A percentile compares a stretch with the other conserved stretches of the same genome.
phyloP scores from a whole-genome alignment of 2,888 invertebrate species.

The Drosophila borealis region DNA sequence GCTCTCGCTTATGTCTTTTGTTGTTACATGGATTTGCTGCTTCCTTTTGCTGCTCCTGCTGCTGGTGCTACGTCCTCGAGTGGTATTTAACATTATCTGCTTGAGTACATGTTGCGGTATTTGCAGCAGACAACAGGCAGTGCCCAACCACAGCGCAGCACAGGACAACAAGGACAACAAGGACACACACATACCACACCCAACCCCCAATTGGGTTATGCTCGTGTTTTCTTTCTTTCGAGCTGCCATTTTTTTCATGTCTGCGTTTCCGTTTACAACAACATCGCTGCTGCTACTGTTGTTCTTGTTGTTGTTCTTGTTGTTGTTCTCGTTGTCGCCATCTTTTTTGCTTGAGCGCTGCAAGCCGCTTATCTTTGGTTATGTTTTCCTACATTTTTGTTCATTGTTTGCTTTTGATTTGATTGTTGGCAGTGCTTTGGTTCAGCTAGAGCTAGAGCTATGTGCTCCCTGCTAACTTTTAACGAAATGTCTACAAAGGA shows the following conservation, averaged over 20 bases:
- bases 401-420: conserved; percentile 80
- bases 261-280: conserved; percentile 76
- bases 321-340: conserved; percentile 54
- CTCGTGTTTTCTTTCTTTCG: conserved; percentile 38
- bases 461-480: conserved; percentile 62
- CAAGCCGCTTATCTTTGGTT: conserved; percentile 81
- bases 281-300: conserved; percentile 33
- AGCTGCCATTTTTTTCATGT: conserved; percentile 56
- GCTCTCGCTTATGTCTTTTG: conserved; percentile 77
- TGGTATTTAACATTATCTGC: conserved; percentile 82
- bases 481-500: conserved; percentile 82
- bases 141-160: conserved; percentile 30
- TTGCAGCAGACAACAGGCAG: conserved; percentile 78
- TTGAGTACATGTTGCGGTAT: conserved; percentile 82
- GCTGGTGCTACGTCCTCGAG: conserved; percentile 65
- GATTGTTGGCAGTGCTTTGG: conserved; percentile 75
- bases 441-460: conserved; percentile 11
- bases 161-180: conserved; percentile 50
- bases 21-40: conserved; percentile 78
- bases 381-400: conserved; percentile 80
- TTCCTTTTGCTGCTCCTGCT: conserved; percentile 56
- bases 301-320: conserved; percentile 26
- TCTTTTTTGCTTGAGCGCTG: conserved; percentile 69
- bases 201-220: conserved; percentile 26
- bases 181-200: conserved; percentile 59